Base-by-base conservation (phyloP, 2,888 invertebrate species). In the Alcis repandata region DNA sequence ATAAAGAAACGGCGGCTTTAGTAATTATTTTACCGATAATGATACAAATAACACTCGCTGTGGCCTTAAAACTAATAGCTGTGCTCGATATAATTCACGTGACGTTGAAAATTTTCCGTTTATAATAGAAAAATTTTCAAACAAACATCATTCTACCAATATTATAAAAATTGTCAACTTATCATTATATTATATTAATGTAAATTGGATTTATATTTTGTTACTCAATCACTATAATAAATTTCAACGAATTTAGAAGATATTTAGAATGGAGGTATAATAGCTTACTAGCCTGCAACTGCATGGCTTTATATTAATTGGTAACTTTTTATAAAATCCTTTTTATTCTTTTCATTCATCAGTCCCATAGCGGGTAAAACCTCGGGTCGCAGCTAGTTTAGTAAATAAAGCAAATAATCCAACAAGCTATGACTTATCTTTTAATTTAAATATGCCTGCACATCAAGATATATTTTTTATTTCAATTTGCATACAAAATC, bases 11-110 rank as follows among this genome's bases (percentile, higher is more conserved):
- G 17, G 38, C 45, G 38, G 48, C 57, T 58, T 59, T 53, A 46
- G 60, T 75, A 80, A 80, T 79, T 73, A 73, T 73, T 70, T 75
- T 27, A 22, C 68, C 76, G 76, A 78, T 79, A 77, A 77, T 72
- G 68, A 68, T 73, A 75, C 71, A 72, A 70, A 69, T 62, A 61
- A 53, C 64, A 62, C 57, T 63, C 56, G 52, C 61, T 59, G 68
- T 67, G 81, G 73, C 80, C 77, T 82, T 78, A 79, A 77, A 75
- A 79, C 66, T 72, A 80, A 80, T 75, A 63, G 70, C 69, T 72
- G 72, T 77, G 75, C 73, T 79, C 74, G 76, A 76, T 79, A 46
- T 56, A 51, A 79, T 58, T 45, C 73, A 79, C 69, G 72, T 75
- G 77, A 70, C 69, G 58, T 51, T 66, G 66, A 63, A 48, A 82